Conservation (phyloP, 2,797 vertebrate genomes). For the Melanotaenia trifasciata region DNA sequence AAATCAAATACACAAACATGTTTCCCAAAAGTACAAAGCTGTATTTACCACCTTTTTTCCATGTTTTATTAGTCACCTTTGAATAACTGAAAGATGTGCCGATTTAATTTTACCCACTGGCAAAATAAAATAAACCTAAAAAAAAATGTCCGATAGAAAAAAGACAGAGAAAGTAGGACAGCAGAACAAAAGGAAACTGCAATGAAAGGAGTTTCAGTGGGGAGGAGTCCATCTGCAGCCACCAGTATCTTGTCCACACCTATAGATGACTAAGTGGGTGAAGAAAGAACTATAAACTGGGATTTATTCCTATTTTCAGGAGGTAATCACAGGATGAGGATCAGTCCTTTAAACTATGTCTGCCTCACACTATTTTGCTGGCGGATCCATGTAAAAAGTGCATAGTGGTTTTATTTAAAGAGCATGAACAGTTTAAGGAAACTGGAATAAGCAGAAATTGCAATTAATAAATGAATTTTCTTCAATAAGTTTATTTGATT, state of each 20-base stretch:
- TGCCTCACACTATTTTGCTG: slow-evolving; percentile 6
- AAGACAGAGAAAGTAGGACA: slow-evolving; percentile 48
- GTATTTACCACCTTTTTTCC: background rate
- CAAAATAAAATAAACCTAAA: slow-evolving; percentile 21
- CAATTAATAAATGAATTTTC: background rate
- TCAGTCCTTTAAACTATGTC: slow-evolving; percentile 14
- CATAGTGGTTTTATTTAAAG: slow-evolving; percentile 18
- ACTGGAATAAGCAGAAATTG: background rate
- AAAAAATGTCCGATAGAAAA: slow-evolving; percentile 16
- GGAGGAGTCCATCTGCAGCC: slow-evolving; percentile 84
- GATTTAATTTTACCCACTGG: slow-evolving; percentile 11
- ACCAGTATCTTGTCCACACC: slow-evolving; percentile 35
- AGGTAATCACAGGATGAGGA: slow-evolving; percentile 16
- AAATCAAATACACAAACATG: slow-evolving; percentile 22
- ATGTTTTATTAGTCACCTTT: slow-evolving; percentile 10
- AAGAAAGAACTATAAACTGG: slow-evolving; percentile 22
- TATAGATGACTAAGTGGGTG: slow-evolving; percentile 20
- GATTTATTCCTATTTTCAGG: slow-evolving; percentile 30
- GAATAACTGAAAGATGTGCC: background rate
- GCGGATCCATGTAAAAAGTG: slow-evolving; percentile 14
- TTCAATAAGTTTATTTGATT: background rate
- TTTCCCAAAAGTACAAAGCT: background rate
- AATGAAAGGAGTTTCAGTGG: slow-evolving; percentile 56
- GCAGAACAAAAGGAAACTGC: slow-evolving; percentile 58
- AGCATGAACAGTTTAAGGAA: background rate